Base-by-base conservation (phyloP, 2,888 invertebrate species). In the Alviniconcha strummeri region DNA sequence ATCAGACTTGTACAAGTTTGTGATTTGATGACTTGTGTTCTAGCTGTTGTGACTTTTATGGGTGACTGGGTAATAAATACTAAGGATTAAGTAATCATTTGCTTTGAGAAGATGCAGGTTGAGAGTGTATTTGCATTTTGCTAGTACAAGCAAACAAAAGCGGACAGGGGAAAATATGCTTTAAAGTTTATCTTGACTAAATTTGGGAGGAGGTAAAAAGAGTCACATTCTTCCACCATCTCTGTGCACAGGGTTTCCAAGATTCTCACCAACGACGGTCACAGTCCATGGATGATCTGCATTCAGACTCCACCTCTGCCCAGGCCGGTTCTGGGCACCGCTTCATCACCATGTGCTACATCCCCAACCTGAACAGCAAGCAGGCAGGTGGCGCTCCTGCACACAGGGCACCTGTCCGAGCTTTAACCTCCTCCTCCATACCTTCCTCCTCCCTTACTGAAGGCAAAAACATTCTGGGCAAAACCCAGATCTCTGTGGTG, bases 281-380 rank as follows among this genome's bases (percentile, higher is more conserved):
- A 36, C 19, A 19, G 13, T 78, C 77, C 13, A 52, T 60, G 5
- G 78, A 78, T 15, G 64, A 78, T 60, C 57, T 57, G 17, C 52
- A 1, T 9, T 19, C 36, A 56, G 64, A 78, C 56, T 8, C 76
- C 56, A 7, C 4, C n/a, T 5, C 64, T 36, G n/a, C 55, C 54
- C 57, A 55, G 7, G n/a, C 52, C 36, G 57, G 9, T 5, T 74
- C 72, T 13, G 71, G 36, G 4, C 81, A 15, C n/a, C 83, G 76
- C 56, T 87, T 78, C 72, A 78, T 87, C 71, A 84, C 84, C 13
- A 83, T 77, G 81, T 85, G 85, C 55, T 87, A 85, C 74, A 85
- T 87, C 60, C 87, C 87, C 8, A 52, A 79, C 52, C 36, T 83
- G 36, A 67, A 71, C 67, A 81, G 71, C 57, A 36, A 54, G 56